Conservation (phyloP, 1,140 invertebrate species). For the Orchesella cincta region DNA sequence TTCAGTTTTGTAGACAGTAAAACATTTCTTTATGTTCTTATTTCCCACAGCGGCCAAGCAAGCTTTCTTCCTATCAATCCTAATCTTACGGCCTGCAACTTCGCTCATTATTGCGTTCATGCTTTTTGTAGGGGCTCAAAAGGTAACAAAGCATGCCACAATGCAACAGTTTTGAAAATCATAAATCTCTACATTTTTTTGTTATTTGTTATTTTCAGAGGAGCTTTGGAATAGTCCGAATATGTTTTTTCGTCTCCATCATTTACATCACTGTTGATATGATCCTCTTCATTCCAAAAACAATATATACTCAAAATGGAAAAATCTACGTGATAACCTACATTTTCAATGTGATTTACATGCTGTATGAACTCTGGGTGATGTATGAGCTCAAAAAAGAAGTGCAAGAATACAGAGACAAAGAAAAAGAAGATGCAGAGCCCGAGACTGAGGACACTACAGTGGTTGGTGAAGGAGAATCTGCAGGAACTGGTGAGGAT, state of each 20-base stretch:
- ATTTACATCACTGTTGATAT: conserved; percentile 45
- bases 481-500: background rate
- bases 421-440: conserved; percentile 27
- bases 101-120: conserved; percentile 36
- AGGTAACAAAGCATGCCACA: conserved; percentile 27
- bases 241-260: conserved; percentile 41
- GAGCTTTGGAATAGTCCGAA: conserved; percentile 31
- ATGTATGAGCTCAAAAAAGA: conserved; percentile 27
- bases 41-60: conserved; percentile 5
- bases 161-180: background rate
- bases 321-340: conserved; percentile 37
- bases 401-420: conserved; percentile 14
- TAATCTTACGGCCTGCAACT: background rate
- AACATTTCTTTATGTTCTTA: background rate
- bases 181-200: conserved; percentile 2
- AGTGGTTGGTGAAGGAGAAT: conserved; percentile 28
- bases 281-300: conserved; percentile 43
- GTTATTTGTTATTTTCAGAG: conserved; percentile 32
- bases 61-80: conserved; percentile 21
- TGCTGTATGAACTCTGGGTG: conserved; percentile 34
- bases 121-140: conserved; percentile 36
- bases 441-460: conserved; percentile 38
- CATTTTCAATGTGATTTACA: conserved; percentile 37
- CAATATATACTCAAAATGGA: conserved; percentile 43
- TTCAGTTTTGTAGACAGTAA: background rate